Conservation (phyloP, 2,113 vertebrate species). For the Vireo altiloquus region DNA sequence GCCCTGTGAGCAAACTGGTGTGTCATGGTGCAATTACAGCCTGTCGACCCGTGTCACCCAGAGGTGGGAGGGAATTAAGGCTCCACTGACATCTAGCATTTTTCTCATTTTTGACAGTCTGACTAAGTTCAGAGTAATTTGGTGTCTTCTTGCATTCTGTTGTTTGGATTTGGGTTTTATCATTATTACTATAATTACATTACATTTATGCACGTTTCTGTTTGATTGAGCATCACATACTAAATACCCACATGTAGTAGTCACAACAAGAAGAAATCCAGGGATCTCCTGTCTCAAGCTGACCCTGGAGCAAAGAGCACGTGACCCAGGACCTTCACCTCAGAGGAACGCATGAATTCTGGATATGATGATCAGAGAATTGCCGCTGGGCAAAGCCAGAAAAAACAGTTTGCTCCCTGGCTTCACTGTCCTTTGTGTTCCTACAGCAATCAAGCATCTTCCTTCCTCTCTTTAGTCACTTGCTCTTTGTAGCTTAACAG, state of each 20-base stretch:
- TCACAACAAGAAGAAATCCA: neutral
- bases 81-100: neutral
- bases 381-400: neutral
- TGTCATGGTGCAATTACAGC: neutral
- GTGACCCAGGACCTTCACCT: neutral
- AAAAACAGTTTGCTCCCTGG: neutral
- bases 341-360: neutral
- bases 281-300: neutral
- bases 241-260: neutral
- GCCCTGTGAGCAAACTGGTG: neutral
- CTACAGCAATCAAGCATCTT: neutral
- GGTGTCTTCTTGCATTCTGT: neutral
- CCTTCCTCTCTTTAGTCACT: neutral
- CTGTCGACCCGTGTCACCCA: neutral
- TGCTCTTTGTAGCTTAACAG: neutral
- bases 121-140: constrained; percentile 31
- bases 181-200: constrained; percentile 23
- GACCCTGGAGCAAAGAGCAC: neutral
- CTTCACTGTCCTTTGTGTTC: neutral
- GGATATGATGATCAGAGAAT: neutral
- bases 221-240: neutral
- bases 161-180: neutral
- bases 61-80: neutral
- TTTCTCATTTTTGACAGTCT: constrained; percentile 34
- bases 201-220: neutral